These are phyloP conservation scores for Chelonus insularis DNA, from an alignment of 1,140 invertebrate species.

Conservation along the genomic window DNA sequence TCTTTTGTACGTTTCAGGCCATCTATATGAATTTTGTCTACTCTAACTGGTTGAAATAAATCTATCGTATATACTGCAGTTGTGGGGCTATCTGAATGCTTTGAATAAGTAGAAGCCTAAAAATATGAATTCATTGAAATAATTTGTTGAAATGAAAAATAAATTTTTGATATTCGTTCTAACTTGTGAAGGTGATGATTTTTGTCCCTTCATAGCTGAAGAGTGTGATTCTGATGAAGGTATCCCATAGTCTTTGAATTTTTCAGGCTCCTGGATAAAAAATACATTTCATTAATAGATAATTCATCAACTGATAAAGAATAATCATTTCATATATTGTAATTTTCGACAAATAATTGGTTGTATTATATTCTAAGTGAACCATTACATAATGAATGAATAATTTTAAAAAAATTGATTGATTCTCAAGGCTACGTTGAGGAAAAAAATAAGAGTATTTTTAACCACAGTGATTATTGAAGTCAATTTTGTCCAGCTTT, in stretches of 20 bases:
- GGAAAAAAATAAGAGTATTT: too few species aligned
- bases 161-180: neutral
- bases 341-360: too few species aligned
- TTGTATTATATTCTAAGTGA: too few species aligned
- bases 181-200: neutral
- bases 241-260: slow-evolving; percentile 7
- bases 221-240: neutral
- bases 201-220: neutral
- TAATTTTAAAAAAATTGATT: neutral
- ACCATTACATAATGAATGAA: too few species aligned
- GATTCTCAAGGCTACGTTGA: too few species aligned
- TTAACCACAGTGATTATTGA: too few species aligned
- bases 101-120: neutral
- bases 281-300: too few species aligned
- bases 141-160: neutral
- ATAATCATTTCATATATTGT: too few species aligned
- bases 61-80: neutral
- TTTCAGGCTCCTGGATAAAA: slow-evolving; percentile 11
- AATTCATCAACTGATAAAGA: too few species aligned
- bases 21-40: slow-evolving; percentile 79
- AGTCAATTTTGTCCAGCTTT: too few species aligned
- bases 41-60: slow-evolving; percentile 66
- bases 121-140: neutral
- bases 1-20: slow-evolving; percentile 81
- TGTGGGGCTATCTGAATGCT: neutral